phyloP scores from a whole-genome alignment of 2,113 vertebrate genomes.

The Aegotheles bennettii region DNA sequence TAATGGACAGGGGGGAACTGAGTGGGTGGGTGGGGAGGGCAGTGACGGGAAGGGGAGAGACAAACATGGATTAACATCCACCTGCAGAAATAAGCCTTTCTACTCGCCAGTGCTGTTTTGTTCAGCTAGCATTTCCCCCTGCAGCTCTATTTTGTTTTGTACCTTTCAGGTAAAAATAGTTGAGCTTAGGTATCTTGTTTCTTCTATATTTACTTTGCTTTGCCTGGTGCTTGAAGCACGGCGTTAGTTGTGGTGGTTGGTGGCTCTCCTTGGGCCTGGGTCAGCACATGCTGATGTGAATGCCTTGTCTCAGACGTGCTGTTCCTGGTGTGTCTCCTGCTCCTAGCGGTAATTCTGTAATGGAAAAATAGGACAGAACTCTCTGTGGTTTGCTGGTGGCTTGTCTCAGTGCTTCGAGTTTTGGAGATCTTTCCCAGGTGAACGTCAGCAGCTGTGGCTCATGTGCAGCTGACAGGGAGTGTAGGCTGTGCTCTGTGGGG shows the following conservation, averaged over 20 bases:
- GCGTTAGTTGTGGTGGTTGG: neutral
- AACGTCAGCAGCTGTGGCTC: neutral
- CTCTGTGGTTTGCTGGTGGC: neutral
- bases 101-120: rapidly evolving
- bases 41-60: neutral
- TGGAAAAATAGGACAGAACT: neutral
- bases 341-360: neutral
- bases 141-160: neutral
- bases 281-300: neutral
- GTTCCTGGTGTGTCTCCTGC: neutral
- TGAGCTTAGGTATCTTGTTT: neutral
- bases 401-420: neutral
- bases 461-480: neutral
- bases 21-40: neutral
- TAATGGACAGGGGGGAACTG: neutral
- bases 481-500: neutral
- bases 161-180: neutral
- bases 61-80: neutral
- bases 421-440: neutral
- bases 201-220: neutral
- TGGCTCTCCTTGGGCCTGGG: neutral
- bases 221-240: neutral
- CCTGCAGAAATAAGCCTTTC: neutral
- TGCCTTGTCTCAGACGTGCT: neutral
- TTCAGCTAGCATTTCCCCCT: neutral